A percentile compares a stretch with the other conserved stretches of the same genome.
These are phyloP conservation scores for Herminia tarsipennalis DNA, from an alignment of 2,888 invertebrate species.

Conservation along the genomic window DNA sequence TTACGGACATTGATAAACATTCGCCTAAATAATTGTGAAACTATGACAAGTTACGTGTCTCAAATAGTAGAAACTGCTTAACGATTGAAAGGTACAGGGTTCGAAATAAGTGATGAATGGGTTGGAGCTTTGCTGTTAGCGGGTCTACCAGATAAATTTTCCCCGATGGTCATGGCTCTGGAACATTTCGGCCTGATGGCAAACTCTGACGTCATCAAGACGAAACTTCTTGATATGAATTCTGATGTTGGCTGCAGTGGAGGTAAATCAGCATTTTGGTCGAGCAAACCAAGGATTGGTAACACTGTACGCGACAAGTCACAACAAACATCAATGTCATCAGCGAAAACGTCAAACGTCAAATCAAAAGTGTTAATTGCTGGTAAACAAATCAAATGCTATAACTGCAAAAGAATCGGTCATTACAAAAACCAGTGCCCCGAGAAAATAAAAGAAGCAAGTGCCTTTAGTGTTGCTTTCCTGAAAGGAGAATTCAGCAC, in stretches of 20 bases:
- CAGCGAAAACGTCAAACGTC: too few relatives aligned
- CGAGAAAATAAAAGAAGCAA: too few relatives aligned
- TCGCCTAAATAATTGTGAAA: background rate
- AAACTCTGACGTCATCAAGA: constrained; percentile 14
- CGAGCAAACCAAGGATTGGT: too few relatives aligned
- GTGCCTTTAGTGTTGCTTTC: too few relatives aligned
- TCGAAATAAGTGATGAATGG: constrained; percentile 19
- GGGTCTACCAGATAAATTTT: constrained; percentile 19
- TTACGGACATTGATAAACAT: constrained; percentile 1
- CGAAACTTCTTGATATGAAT: constrained; percentile 2
- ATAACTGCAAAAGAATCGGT: too few relatives aligned
- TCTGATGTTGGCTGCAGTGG: too few relatives aligned
- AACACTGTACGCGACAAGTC: too few relatives aligned
- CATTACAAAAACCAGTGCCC: constrained; percentile 13
- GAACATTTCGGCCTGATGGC: constrained; percentile 8
- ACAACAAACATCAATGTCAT: too few relatives aligned
- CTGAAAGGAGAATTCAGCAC: constrained; percentile 4
- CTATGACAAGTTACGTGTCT: background rate
- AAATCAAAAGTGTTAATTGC: too few relatives aligned
- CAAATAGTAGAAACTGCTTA: constrained; percentile 16
- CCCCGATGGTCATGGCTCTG: constrained; percentile 6
- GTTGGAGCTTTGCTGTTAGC: constrained; percentile 15
- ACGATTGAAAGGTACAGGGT: constrained; percentile 17
- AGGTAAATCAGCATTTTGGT: too few relatives aligned
- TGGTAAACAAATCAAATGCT: constrained; percentile 3